A percentile compares a stretch with the other conserved stretches of the same genome.
Conservation (phyloP, 2,888 invertebrate genomes). For the Xanthia togata region DNA sequence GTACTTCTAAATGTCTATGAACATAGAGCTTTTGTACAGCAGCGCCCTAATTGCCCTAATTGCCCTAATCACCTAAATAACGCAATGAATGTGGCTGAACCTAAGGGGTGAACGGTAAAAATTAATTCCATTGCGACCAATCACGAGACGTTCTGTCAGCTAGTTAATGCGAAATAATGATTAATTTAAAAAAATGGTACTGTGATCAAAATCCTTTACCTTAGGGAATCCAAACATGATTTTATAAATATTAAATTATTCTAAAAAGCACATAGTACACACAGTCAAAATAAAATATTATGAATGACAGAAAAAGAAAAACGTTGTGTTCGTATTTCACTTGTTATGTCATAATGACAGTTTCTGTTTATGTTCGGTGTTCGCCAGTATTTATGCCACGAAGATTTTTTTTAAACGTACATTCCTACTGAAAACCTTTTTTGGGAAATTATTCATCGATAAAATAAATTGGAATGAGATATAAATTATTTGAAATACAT, state of each 20-base stretch:
- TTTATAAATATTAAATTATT: not conserved
- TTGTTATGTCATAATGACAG: not conserved
- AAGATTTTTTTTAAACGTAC: not conserved
- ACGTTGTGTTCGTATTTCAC: not conserved
- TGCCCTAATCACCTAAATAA: not conserved
- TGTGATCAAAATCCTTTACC: not conserved
- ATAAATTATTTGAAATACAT: no score
- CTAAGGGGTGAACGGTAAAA: not conserved
- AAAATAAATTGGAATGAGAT: no score
- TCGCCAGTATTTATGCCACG: not conserved
- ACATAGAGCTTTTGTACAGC: not conserved
- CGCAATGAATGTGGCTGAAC: no score
- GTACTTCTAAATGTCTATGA: not conserved
- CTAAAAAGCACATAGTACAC: not conserved
- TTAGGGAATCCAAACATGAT: conserved; percentile 9
- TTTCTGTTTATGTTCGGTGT: not conserved
- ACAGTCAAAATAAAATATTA: conserved; percentile 5
- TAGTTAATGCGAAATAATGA: not conserved
- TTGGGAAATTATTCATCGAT: not conserved
- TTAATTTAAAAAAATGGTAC: not conserved
- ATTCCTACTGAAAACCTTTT: not conserved
- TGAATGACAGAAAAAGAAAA: conserved; percentile 11
- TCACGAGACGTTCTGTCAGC: not conserved
- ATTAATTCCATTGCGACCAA: not conserved
- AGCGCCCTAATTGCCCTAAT: no score